Conservation (phyloP, 2,797 vertebrate species). For the Odontamblyopus rebecca region DNA sequence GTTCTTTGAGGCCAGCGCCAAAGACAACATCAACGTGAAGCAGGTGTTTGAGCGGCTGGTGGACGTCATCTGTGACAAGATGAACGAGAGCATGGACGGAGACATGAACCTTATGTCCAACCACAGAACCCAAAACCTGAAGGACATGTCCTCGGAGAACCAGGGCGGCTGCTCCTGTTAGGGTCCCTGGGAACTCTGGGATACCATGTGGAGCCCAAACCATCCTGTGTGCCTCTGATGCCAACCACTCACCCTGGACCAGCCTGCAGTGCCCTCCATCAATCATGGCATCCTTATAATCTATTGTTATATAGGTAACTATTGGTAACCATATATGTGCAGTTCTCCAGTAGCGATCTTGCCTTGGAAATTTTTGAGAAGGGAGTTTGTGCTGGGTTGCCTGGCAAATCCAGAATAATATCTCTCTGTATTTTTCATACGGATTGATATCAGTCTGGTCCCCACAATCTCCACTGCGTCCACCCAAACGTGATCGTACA, state of each 20-base stretch:
- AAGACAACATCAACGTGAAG: conserved; percentile 90
- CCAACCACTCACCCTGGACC: conserved; percentile 21
- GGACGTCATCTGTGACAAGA: conserved; percentile 90
- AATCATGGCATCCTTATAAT: neutral
- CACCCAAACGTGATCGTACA: no score
- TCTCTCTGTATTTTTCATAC: no score
- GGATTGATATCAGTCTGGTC: no score
- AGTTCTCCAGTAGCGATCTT: neutral
- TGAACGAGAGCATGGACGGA: conserved; percentile 86
- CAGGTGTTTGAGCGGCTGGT: conserved; percentile 90
- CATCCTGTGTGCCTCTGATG: conserved; percentile 42
- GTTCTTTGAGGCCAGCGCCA: conserved; percentile 91
- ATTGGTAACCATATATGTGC: neutral
- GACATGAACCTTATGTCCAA: conserved; percentile 65
- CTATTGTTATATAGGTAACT: neutral
- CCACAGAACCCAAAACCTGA: conserved; percentile 71
- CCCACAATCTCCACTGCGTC: no score
- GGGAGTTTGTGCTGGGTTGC: no score
- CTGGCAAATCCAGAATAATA: no score
- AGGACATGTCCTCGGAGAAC: conserved; percentile 67
- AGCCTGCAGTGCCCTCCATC: neutral
- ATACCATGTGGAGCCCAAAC: conserved; percentile 26
- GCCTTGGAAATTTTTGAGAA: neutral
- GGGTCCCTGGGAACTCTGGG: conserved; percentile 20
- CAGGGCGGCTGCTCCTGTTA: conserved; percentile 82